Evolutionary conservation across 2,113 vertebrate genomes (phyloP).

Genomic region (Ascaphus truei): DNA sequence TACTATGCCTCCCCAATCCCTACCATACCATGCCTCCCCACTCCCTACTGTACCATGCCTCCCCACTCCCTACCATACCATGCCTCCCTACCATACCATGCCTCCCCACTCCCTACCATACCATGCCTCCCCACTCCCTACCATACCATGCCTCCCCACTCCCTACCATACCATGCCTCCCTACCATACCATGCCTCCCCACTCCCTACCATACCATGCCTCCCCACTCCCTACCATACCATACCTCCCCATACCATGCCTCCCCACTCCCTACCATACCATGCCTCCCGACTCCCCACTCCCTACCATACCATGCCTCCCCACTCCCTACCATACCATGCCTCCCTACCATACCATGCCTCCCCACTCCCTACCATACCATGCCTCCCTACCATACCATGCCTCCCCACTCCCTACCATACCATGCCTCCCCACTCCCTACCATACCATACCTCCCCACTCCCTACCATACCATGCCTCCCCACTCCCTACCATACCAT

Average conservation of each 20-base stretch:
- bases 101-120: not conserved
- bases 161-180: too few relatives aligned
- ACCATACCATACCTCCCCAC: conserved; percentile 45
- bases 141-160: not conserved
- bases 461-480: not conserved
- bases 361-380: conserved; percentile 40
- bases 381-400: conserved; percentile 8
- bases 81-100: conserved; percentile 38
- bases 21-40: not conserved
- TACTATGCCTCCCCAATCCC: conserved; percentile 45
- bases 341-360: conserved; percentile 19
- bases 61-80: conserved; percentile 39
- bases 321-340: conserved; percentile 31
- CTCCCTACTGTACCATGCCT: too few relatives aligned
- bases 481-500: conserved; percentile 13
- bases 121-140: conserved; percentile 45
- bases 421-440: not conserved
- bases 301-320: conserved; percentile 42
- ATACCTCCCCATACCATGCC: conserved; percentile 38
- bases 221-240: not conserved
- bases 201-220: conserved; percentile 18
- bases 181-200: conserved; percentile 44
- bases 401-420: conserved; percentile 42
- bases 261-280: conserved; percentile 40
- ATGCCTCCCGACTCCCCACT: not conserved